Conservation (phyloP, 2,113 vertebrate genomes). For the Sylvia atricapilla region DNA sequence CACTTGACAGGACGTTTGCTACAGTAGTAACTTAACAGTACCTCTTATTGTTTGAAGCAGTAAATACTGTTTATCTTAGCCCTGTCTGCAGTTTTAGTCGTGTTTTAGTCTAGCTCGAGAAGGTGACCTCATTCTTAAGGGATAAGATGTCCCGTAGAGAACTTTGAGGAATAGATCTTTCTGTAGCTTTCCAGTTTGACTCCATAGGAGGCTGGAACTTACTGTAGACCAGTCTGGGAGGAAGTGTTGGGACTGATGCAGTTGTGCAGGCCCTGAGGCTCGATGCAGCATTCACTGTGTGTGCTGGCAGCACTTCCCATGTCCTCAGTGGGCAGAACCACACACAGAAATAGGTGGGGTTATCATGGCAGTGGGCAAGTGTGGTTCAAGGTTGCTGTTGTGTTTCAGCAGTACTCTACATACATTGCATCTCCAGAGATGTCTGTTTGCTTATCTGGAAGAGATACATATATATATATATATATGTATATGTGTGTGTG, state of each 20-base stretch:
- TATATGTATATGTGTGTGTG: neutral
- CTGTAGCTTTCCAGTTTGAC: neutral
- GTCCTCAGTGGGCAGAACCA: neutral
- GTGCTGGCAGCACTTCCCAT: neutral
- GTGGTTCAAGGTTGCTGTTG: neutral
- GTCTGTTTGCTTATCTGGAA: neutral
- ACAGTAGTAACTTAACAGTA: neutral
- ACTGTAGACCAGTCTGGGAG: neutral
- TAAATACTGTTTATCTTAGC: neutral
- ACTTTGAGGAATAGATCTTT: neutral
- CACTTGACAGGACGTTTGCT: neutral
- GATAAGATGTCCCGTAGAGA: neutral
- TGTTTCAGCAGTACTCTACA: neutral
- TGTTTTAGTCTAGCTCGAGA: neutral
- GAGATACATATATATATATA: neutral
- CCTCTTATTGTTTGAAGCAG: neutral
- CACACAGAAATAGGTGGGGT: fast-evolving
- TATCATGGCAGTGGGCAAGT: neutral
- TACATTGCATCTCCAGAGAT: neutral
- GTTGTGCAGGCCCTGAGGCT: neutral
- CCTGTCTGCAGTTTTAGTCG: neutral
- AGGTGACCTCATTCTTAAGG: neutral
- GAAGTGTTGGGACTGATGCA: fast-evolving
- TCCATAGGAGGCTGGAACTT: neutral
- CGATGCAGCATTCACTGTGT: neutral